Conservation (phyloP, 2,888 invertebrate species). For the Therioaphis trifolii region DNA sequence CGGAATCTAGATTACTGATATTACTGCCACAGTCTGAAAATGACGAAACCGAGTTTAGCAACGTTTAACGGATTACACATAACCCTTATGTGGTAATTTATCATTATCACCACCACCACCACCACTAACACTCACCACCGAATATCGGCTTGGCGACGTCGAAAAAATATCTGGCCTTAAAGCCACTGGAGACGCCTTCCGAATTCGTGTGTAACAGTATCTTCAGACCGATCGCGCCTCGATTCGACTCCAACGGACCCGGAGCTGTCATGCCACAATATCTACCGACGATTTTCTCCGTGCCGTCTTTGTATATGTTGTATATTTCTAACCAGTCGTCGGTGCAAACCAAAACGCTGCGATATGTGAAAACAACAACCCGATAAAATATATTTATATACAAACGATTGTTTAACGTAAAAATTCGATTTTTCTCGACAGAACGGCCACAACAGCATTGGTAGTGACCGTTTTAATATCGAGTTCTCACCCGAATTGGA, state of each 20-base stretch:
- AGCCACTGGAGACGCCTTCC: slow-evolving; percentile 91
- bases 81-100: neutral
- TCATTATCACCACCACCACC: slow-evolving; percentile 68
- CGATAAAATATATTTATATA: neutral
- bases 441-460: too few species aligned
- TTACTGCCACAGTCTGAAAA: slow-evolving; percentile 88
- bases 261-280: slow-evolving; percentile 93
- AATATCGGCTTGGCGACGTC: slow-evolving; percentile 88
- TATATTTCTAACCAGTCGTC: slow-evolving; percentile 96
- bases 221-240: slow-evolving; percentile 87
- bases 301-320: slow-evolving; percentile 85
- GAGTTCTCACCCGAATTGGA: slow-evolving; percentile 76
- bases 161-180: slow-evolving; percentile 95
- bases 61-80: too few species aligned
- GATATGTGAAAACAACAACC: neutral
- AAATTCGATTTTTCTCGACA: neutral
- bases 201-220: slow-evolving; percentile 89
- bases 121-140: slow-evolving; percentile 80
- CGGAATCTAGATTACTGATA: slow-evolving; percentile 85
- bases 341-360: slow-evolving; percentile 82
- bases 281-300: slow-evolving; percentile 86
- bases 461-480: slow-evolving; percentile 9
- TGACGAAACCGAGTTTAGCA: too few species aligned
- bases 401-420: too few species aligned
- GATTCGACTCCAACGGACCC: slow-evolving; percentile 93